Evolutionary conservation across 2,113 vertebrate species (phyloP).

Genomic region (Dolichotis patagonum): DNA sequence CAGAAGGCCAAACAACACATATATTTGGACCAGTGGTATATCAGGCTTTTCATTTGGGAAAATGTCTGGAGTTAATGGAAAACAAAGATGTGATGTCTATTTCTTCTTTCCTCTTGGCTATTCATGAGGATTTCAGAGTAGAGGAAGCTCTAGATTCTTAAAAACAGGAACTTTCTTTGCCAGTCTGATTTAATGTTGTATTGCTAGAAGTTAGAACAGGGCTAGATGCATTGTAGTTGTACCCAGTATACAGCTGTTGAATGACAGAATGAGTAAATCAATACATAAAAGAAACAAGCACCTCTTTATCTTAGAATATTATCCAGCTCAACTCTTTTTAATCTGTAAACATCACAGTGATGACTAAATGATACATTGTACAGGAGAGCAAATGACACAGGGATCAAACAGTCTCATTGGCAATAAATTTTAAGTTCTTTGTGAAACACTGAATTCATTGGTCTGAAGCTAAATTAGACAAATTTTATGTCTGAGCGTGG

Average conservation of each 20-base stretch:
- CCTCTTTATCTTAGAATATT: background rate
- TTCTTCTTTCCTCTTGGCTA: constrained; percentile 8
- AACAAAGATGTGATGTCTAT: background rate
- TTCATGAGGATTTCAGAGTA: background rate
- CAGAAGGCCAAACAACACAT: background rate
- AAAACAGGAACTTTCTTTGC: background rate
- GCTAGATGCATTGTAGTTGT: too few relatives aligned
- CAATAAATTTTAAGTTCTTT: background rate
- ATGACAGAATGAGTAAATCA: background rate
- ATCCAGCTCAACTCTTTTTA: background rate
- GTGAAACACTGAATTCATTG: background rate
- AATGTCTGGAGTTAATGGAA: constrained; percentile 16
- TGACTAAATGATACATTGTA: background rate
- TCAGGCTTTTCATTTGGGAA: background rate
- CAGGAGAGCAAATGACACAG: background rate
- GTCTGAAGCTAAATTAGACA: background rate
- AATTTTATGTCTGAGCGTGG: background rate
- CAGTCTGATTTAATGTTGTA: background rate
- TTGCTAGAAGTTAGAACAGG: background rate
- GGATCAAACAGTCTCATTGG: background rate
- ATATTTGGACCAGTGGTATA: background rate
- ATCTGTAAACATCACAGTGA: background rate
- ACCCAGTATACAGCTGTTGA: constrained; percentile 4
- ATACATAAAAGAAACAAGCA: background rate
- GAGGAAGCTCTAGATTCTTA: background rate